Percentiles rank a stretch among this genome's conserved stretches.
phyloP scores from a whole-genome alignment of 2,113 vertebrate species.

The Hymenochirus boettgeri region DNA sequence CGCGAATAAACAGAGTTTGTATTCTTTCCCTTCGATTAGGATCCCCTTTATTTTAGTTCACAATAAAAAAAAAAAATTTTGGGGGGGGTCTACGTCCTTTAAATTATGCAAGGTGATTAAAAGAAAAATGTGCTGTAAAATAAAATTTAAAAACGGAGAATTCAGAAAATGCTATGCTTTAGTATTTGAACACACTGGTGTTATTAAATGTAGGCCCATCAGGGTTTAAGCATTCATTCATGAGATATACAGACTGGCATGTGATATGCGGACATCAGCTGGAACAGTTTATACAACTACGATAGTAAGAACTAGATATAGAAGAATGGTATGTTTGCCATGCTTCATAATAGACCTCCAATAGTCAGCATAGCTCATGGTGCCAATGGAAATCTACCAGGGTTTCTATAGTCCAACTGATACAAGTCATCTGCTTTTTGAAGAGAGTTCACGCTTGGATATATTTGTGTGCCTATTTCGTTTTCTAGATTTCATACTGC shows the following conservation, averaged over 20 bases:
- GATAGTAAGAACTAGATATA: conserved; percentile 53
- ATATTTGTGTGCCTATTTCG: conserved; percentile 1
- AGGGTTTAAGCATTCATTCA: conserved; percentile 73
- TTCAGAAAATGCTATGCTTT: too few species aligned
- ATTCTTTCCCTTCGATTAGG: too few species aligned
- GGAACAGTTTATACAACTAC: conserved; percentile 58
- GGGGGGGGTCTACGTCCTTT: too few species aligned
- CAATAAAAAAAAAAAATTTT: too few species aligned
- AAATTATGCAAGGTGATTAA: too few species aligned
- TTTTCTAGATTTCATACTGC: conserved; percentile 49
- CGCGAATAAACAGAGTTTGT: too few species aligned
- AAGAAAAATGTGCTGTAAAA: too few species aligned
- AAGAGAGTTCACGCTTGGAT: conserved; percentile 17
- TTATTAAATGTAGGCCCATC: too few species aligned
- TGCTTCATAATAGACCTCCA: conserved; percentile 73
- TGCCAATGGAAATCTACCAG: conserved; percentile 13
- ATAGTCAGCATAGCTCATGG: conserved; percentile 52
- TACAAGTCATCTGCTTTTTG: conserved; percentile 35
- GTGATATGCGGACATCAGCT: conserved; percentile 76
- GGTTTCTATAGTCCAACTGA: conserved; percentile 39
- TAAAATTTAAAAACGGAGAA: too few species aligned
- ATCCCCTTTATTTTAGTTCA: too few species aligned
- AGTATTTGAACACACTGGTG: too few species aligned
- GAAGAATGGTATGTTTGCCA: conserved; percentile 77
- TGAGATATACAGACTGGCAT: conserved; percentile 79